A percentile compares a stretch with the other conserved stretches of the same genome.
Evolutionary conservation across 2,113 vertebrate genomes (phyloP).

Genomic region (Calidris pugnax): DNA sequence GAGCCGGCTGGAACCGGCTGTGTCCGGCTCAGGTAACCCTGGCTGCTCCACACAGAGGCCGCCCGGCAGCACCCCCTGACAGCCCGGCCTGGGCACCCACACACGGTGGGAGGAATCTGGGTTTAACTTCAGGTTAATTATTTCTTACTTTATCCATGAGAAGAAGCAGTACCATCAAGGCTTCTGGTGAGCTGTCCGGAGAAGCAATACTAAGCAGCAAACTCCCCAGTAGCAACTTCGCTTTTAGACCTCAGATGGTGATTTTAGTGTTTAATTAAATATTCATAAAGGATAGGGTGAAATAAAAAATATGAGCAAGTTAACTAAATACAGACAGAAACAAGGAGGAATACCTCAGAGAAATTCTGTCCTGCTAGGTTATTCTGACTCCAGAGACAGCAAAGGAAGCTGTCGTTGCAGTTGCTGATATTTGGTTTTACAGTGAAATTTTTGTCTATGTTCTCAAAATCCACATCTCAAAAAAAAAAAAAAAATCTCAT

Average conservation of each 20-base stretch:
- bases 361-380: neutral
- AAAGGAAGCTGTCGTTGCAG: neutral
- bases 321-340: neutral
- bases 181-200: neutral
- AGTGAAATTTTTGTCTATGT: neutral
- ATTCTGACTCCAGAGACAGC: neutral
- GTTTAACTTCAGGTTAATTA: neutral
- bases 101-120: accelerated
- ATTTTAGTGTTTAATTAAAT: conserved; percentile 20
- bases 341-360: neutral
- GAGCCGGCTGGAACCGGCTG: neutral
- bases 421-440: neutral
- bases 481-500: neutral
- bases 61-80: accelerated
- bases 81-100: accelerated
- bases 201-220: neutral
- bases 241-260: neutral
- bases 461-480: neutral
- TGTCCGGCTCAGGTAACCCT: accelerated
- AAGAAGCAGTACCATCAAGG: neutral
- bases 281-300: neutral
- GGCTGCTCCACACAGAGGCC: accelerated
- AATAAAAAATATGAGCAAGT: neutral
- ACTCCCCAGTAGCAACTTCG: neutral
- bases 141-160: neutral